Evolutionary conservation across 2,888 invertebrate genomes (phyloP).

Genomic region (Campopleginae sp.): DNA sequence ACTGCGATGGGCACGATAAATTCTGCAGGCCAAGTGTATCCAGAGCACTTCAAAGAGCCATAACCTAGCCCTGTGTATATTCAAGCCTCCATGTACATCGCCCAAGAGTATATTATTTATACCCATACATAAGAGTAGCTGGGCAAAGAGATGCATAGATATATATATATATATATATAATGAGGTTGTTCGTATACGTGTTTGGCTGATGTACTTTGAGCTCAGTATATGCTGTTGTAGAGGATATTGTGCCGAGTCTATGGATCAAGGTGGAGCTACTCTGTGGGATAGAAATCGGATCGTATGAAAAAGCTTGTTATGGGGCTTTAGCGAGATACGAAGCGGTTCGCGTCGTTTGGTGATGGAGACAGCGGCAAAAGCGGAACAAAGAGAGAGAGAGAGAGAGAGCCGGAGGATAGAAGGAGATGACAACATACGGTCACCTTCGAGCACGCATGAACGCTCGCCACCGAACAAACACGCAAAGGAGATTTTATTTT

Average conservation of each 20-base stretch:
- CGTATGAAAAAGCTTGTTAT: slow-evolving; percentile 38
- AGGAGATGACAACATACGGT: slow-evolving; percentile 49
- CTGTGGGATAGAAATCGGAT: slow-evolving; percentile 33
- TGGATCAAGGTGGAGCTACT: slow-evolving; percentile 12
- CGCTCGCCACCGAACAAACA: slow-evolving; percentile 74
- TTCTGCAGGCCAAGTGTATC: slow-evolving; percentile 53
- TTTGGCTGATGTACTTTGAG: slow-evolving; percentile 37
- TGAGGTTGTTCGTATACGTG: slow-evolving; percentile 38
- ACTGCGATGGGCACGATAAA: slow-evolving; percentile 57
- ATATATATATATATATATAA: slow-evolving; percentile 67
- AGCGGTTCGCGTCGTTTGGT: slow-evolving; percentile 43
- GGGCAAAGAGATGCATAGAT: neutral
- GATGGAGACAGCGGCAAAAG: slow-evolving; percentile 20
- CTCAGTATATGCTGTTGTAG: slow-evolving; percentile 6
- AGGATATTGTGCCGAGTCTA: slow-evolving; percentile 12
- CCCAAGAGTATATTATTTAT: slow-evolving; percentile 35
- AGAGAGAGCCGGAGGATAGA: slow-evolving; percentile 11
- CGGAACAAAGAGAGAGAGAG: slow-evolving; percentile 23
- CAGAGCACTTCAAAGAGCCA: slow-evolving; percentile 58
- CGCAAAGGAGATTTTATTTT: slow-evolving; percentile 81
- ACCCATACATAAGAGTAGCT: neutral
- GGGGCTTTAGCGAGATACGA: slow-evolving; percentile 23
- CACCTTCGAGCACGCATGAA: slow-evolving; percentile 77
- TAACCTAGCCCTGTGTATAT: slow-evolving; percentile 26
- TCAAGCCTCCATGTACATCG: neutral